Evolutionary conservation across 1,140 invertebrate genomes (phyloP).

Genomic region (Bombyx mori): DNA sequence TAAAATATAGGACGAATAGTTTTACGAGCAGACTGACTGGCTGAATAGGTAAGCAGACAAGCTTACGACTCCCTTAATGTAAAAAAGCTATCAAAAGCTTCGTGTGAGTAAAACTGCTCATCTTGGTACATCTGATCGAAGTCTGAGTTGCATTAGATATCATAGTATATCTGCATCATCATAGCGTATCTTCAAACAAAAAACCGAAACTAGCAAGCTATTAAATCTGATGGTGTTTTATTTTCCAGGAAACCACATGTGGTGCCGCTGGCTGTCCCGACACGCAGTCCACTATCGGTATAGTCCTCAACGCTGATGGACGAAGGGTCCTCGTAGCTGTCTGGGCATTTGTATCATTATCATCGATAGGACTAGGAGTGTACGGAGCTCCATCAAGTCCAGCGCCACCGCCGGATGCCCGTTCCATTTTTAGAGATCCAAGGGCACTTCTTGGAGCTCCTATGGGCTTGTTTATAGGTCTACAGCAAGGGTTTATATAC

Average conservation of each 20-base stretch:
- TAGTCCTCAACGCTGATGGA: slow-evolving; percentile 60
- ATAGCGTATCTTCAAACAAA: too few species aligned
- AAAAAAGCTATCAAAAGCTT: too few species aligned
- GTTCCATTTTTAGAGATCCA: slow-evolving; percentile 60
- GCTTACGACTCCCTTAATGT: too few species aligned
- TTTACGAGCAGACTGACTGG: too few species aligned
- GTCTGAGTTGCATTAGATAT: too few species aligned
- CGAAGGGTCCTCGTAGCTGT: slow-evolving; percentile 45
- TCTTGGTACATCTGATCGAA: too few species aligned
- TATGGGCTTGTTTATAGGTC: slow-evolving; percentile 78
- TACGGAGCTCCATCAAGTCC: slow-evolving; percentile 28
- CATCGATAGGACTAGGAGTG: slow-evolving; percentile 68
- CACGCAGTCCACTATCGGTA: slow-evolving; percentile 28
- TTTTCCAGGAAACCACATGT: slow-evolving; percentile 47
- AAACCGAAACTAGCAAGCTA: too few species aligned
- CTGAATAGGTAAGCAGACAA: too few species aligned
- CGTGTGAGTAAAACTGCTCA: too few species aligned
- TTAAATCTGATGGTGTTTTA: background rate
- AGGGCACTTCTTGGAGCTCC: slow-evolving; percentile 75
- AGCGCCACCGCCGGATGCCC: slow-evolving; percentile 58
- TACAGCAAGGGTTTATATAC: slow-evolving; percentile 82
- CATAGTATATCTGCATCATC: too few species aligned
- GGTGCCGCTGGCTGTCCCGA: slow-evolving; percentile 58
- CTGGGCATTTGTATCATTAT: slow-evolving; percentile 71
- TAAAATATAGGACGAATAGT: too few species aligned